Evolutionary conservation across 2,797 vertebrate species (phyloP).

Genomic region (Falco novaeseelandiae): DNA sequence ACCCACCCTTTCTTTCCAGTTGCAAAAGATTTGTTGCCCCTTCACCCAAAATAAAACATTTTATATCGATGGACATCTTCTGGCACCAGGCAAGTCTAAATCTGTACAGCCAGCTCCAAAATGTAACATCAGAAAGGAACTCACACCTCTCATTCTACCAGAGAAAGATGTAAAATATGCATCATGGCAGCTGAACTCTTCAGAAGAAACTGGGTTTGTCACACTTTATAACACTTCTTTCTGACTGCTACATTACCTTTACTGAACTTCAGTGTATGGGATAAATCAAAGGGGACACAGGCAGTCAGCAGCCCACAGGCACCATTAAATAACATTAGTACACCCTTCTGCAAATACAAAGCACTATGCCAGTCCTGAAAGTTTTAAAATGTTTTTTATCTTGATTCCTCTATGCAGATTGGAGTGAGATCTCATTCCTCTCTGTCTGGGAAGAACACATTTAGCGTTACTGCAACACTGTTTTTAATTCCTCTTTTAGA

Average conservation of each 20-base stretch:
- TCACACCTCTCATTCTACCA: constrained; percentile 31
- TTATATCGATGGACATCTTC: neutral
- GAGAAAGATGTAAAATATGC: constrained; percentile 33
- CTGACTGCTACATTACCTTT: neutral
- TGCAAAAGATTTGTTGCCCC: neutral
- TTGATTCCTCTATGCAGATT: neutral
- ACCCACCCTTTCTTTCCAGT: neutral
- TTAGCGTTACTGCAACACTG: neutral
- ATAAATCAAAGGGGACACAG: constrained; percentile 46
- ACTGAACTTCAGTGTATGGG: neutral
- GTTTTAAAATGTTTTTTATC: neutral
- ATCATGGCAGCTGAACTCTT: constrained; percentile 49
- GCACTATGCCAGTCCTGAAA: neutral
- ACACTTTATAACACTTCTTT: constrained; percentile 14
- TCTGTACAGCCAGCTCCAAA: constrained; percentile 1
- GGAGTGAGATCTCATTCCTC: neutral
- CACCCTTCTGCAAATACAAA: neutral
- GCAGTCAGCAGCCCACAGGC: neutral
- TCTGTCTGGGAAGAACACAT: neutral
- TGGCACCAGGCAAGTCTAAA: constrained; percentile 25
- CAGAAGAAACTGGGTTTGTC: constrained; percentile 46
- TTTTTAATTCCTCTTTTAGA: neutral
- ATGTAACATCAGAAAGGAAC: constrained; percentile 8
- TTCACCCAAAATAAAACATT: neutral
- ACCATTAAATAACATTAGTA: neutral